Conservation (phyloP, 2,797 vertebrate species). For the Nasua narica region DNA sequence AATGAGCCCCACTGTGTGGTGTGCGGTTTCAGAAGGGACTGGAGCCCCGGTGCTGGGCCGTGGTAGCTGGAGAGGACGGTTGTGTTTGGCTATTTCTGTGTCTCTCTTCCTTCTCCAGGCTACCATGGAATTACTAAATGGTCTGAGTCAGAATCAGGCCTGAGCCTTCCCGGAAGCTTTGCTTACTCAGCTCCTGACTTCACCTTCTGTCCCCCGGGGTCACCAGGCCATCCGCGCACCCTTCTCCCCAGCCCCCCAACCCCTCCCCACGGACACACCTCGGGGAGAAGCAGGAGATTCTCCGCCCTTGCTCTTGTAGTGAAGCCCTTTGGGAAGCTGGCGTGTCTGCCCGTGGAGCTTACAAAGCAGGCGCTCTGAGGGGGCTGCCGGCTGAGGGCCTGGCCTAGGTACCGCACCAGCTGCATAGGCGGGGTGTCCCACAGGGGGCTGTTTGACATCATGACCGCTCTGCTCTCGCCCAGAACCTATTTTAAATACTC, state of each 20-base stretch:
- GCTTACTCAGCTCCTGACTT: neutral
- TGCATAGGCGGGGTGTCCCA: neutral
- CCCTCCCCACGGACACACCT: neutral
- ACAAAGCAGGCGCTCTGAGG: fast-evolving
- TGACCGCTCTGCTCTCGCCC: neutral
- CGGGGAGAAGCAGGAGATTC: neutral
- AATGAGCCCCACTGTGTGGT: neutral
- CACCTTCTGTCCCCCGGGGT: neutral
- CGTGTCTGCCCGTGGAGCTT: neutral
- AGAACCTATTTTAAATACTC: neutral
- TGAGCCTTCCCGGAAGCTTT: neutral
- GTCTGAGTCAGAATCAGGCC: neutral
- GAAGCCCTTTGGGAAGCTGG: neutral
- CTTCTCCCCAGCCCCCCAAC: neutral
- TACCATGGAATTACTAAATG: neutral
- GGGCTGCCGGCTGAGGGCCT: neutral
- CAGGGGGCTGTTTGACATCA: neutral
- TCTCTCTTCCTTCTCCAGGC: neutral
- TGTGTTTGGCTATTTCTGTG: neutral
- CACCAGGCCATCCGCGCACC: neutral
- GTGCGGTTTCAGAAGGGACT: neutral
- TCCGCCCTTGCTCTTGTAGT: neutral
- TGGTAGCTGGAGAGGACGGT: neutral
- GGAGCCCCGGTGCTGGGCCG: neutral
- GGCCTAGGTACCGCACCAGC: fast-evolving